Evolutionary conservation across 2,797 vertebrate species (phyloP).

Genomic region (Coregonus sp.): DNA sequence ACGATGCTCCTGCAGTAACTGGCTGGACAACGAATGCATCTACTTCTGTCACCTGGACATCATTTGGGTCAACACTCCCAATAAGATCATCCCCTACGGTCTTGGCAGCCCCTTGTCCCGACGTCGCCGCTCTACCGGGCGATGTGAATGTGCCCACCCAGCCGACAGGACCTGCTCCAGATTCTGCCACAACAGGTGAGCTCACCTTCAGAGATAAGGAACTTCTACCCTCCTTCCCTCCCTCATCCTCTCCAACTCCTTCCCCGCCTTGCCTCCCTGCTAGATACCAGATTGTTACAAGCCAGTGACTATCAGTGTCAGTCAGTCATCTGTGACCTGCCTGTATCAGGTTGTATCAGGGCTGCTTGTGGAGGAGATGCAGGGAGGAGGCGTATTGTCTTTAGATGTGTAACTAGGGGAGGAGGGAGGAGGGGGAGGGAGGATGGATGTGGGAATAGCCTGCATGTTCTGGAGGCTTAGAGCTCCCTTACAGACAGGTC

Average conservation of each 20-base stretch:
- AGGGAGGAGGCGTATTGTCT: slow-evolving; percentile 21
- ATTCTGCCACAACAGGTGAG: slow-evolving; percentile 84
- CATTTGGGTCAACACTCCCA: slow-evolving; percentile 95
- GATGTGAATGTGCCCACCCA: slow-evolving; percentile 79
- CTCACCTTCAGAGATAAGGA: not conserved
- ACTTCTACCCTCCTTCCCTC: slow-evolving; percentile 17
- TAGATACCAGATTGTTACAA: slow-evolving; percentile 52
- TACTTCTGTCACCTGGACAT: slow-evolving; percentile 98
- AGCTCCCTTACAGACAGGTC: slow-evolving; percentile 30
- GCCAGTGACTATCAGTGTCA: slow-evolving; percentile 38
- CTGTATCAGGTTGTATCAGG: slow-evolving; percentile 9
- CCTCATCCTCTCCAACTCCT: not conserved
- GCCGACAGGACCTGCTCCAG: slow-evolving; percentile 77
- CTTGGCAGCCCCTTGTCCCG: slow-evolving; percentile 81
- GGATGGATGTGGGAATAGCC: not conserved
- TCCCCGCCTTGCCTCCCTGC: slow-evolving; percentile 1
- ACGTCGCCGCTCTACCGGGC: slow-evolving; percentile 74
- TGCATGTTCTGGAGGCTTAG: slow-evolving; percentile 31
- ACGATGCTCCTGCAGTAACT: slow-evolving; percentile 90
- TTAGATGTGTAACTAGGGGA: slow-evolving; percentile 37
- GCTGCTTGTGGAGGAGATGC: slow-evolving; percentile 5
- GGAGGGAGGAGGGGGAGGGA: slow-evolving; percentile 39
- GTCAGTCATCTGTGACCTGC: slow-evolving; percentile 27
- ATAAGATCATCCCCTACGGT: slow-evolving; percentile 88
- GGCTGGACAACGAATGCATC: slow-evolving; percentile 92